These are phyloP conservation scores for Pegea sp. DNA, from an alignment of 23 tunicate genomes.

Conservation along the genomic window DNA sequence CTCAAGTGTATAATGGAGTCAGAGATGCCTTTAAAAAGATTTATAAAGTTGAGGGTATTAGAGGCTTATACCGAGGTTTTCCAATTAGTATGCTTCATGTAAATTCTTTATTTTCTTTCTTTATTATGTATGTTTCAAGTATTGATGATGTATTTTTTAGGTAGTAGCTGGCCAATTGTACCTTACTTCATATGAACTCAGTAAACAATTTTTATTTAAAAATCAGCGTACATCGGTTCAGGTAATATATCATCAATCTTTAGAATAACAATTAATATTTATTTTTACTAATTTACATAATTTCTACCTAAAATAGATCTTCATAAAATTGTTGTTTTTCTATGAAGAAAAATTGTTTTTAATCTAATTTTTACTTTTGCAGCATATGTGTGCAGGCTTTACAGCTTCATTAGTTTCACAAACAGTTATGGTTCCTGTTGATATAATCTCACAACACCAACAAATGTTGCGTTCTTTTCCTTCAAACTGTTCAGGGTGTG, in stretches of 20 bases:
- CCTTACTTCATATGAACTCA: conserved; percentile 71
- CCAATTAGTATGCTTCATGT: conserved; percentile 86
- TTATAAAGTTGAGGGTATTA: conserved; percentile 55
- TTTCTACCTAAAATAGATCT: not conserved
- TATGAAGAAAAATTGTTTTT: not conserved
- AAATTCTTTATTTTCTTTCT: not conserved
- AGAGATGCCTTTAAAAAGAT: conserved; percentile 82
- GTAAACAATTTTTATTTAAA: conserved; percentile 69
- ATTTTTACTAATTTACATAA: not conserved
- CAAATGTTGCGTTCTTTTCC: conserved; percentile 53
- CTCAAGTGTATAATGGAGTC: conserved; percentile 40
- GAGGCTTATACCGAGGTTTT: conserved; percentile 87
- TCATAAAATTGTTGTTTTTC: not conserved
- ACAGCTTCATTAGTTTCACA: conserved; percentile 75
- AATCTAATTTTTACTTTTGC: conserved; percentile 4
- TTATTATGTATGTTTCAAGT: not conserved
- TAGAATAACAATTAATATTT: not conserved
- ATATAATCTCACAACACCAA: conserved; percentile 84
- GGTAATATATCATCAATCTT: not conserved
- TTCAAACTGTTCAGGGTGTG: too few species aligned
- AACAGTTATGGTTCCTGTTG: conserved; percentile 94
- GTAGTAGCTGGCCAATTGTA: conserved; percentile 77
- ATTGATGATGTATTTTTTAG: conserved; percentile 28
- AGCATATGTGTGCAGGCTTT: conserved; percentile 76
- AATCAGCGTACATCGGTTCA: too few species aligned